phyloP scores from a whole-genome alignment of 2,888 invertebrate genomes.

The Epistrophe eligans region DNA sequence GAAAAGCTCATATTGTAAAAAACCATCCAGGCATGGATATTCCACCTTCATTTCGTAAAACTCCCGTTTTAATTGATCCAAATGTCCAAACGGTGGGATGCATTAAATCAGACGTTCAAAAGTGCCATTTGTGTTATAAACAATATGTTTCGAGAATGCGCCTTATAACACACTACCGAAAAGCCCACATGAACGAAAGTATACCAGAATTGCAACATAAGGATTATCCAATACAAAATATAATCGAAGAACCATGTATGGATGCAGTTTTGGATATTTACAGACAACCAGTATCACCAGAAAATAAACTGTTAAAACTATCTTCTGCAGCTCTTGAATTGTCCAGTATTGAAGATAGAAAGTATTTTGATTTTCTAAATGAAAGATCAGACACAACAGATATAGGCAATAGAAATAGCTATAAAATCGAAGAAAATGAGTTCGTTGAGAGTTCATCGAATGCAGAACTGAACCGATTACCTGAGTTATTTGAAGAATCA shows the following conservation, averaged over 20 bases:
- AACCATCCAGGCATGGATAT: conserved; percentile 89
- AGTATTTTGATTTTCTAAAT: conserved; percentile 77
- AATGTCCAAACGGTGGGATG: conserved; percentile 90
- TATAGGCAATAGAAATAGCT: conserved; percentile 48
- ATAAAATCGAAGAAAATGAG: conserved; percentile 62
- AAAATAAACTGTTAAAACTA: conserved; percentile 78
- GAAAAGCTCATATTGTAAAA: conserved; percentile 91
- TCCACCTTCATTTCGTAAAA: conserved; percentile 84
- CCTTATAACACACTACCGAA: conserved; percentile 88
- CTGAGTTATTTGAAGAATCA: conserved; percentile 78
- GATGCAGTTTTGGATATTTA: conserved; percentile 68
- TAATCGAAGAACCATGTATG: conserved; percentile 49
- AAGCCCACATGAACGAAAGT: conserved; percentile 85
- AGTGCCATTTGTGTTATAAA: conserved; percentile 92
- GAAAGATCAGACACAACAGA: conserved; percentile 66
- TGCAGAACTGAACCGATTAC: conserved; percentile 76
- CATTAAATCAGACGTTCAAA: conserved; percentile 88
- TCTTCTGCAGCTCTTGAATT: conserved; percentile 78
- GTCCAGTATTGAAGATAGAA: conserved; percentile 77
- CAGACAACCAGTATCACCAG: conserved; percentile 76
- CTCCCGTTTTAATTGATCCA: conserved; percentile 86
- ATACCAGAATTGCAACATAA: conserved; percentile 36
- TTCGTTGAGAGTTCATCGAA: conserved; percentile 75
- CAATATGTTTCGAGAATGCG: conserved; percentile 93
- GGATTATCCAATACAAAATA: conserved; percentile 8